Evolutionary conservation across 2,797 vertebrate species (phyloP).

Genomic region (Buphagus erythrorhynchus): DNA sequence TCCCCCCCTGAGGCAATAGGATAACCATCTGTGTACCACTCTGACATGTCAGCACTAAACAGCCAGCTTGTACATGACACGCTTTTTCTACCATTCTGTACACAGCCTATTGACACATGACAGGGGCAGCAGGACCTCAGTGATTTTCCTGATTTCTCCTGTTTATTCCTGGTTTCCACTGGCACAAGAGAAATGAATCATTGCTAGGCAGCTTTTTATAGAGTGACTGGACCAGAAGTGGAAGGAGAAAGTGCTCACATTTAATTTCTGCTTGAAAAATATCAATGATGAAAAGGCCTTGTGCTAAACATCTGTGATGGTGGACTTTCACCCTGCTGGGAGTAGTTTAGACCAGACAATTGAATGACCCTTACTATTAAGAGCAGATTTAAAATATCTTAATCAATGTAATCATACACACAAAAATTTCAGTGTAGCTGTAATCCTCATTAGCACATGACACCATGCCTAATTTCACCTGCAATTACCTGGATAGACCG

Average conservation of each 20-base stretch:
- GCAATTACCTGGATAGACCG: constrained; percentile 28
- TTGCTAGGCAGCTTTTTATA: neutral
- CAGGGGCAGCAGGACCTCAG: neutral
- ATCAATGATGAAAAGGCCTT: neutral
- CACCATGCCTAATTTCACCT: constrained; percentile 30
- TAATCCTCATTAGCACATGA: constrained; percentile 48
- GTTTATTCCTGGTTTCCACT: constrained; percentile 19
- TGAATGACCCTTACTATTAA: constrained; percentile 7
- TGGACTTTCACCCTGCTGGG: neutral
- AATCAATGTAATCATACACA: constrained; percentile 7
- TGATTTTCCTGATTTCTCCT: constrained; percentile 43
- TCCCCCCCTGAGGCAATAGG: neutral
- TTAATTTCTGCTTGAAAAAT: neutral
- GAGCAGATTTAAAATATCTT: neutral
- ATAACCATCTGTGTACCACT: constrained; percentile 1
- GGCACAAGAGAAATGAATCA: neutral
- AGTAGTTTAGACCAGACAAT: constrained; percentile 1
- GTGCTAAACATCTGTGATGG: neutral
- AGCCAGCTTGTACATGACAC: neutral
- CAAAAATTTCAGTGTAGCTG: constrained; percentile 16
- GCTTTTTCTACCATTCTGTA: neutral
- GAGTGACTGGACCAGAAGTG: neutral
- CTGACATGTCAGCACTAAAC: constrained; percentile 33
- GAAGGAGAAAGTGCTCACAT: neutral
- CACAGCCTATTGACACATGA: constrained; percentile 25